Evolutionary conservation across 2,888 invertebrate genomes (phyloP).

Genomic region (Podotricha telesiphe): DNA sequence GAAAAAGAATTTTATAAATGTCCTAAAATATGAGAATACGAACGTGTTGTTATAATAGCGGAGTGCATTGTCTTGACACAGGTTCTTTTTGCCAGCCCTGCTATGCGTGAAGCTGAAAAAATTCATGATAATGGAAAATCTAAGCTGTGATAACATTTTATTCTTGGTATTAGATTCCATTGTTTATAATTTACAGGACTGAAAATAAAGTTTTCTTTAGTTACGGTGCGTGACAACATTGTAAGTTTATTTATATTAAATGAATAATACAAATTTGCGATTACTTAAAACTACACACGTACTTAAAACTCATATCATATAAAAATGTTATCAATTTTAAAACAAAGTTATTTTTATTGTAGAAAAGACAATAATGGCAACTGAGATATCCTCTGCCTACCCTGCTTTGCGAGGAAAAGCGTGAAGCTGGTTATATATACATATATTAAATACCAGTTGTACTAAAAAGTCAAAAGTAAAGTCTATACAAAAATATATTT

Average conservation of each 20-base stretch:
- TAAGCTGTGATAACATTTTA: not conserved
- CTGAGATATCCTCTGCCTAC: too few species aligned
- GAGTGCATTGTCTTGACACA: too few species aligned
- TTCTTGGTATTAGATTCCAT: not conserved
- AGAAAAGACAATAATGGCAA: not conserved
- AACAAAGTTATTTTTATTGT: constrained; percentile 16
- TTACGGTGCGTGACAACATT: not conserved
- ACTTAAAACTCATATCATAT: not conserved
- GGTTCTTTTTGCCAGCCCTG: too few species aligned
- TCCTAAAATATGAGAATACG: too few species aligned
- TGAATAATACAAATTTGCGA: not conserved
- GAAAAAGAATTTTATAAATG: too few species aligned
- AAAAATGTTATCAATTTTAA: constrained; percentile 6
- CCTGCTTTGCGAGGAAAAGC: too few species aligned
- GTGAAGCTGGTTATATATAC: too few species aligned
- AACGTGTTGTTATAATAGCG: too few species aligned
- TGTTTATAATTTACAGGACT: not conserved
- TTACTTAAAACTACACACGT: not conserved
- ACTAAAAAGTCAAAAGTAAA: too few species aligned
- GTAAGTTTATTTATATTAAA: not conserved
- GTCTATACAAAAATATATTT: not conserved
- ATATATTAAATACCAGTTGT: too few species aligned
- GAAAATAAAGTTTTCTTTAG: not conserved
- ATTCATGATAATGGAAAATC: too few species aligned
- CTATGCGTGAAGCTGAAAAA: too few species aligned